Evolutionary conservation across 1,140 invertebrate species (phyloP).

Genomic region (Diorhabda carinulata): DNA sequence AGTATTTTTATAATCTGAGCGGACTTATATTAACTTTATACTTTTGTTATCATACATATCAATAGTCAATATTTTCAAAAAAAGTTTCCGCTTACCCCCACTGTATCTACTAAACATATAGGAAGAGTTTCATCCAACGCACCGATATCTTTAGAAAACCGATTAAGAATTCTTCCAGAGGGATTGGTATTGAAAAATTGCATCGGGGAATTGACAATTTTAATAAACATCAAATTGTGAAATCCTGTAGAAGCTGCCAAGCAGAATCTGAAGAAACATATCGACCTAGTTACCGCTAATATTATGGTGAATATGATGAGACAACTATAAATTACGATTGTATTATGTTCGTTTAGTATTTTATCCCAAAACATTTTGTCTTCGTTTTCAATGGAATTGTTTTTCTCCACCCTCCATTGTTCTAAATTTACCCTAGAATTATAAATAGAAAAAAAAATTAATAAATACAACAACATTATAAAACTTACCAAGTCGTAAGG

Average conservation of each 20-base stretch:
- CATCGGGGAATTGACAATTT: conserved; percentile 77
- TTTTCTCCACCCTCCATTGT: conserved; percentile 19
- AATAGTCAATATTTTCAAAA: neutral
- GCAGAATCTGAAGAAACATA: conserved; percentile 69
- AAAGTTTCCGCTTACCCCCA: conserved; percentile 56
- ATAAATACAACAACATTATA: neutral
- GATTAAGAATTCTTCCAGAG: conserved; percentile 62
- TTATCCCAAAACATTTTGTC: conserved; percentile 61
- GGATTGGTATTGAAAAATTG: conserved; percentile 87
- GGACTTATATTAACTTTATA: neutral
- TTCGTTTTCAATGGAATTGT: neutral
- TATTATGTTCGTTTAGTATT: conserved; percentile 68
- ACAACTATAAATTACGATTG: conserved; percentile 74
- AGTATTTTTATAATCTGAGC: neutral
- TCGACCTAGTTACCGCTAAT: conserved; percentile 60
- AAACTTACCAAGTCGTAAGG: conserved; percentile 60
- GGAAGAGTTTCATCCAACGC: conserved; percentile 75
- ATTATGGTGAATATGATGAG: conserved; percentile 77
- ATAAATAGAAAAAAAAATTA: neutral
- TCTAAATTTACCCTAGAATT: conserved; percentile 35
- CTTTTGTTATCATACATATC: neutral
- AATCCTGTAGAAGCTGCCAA: conserved; percentile 59
- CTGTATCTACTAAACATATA: conserved; percentile 67
- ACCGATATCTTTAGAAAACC: conserved; percentile 73
- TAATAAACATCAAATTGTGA: conserved; percentile 80